Conservation (phyloP, 2,797 vertebrate species). For the Halcyon smyrnensis region DNA sequence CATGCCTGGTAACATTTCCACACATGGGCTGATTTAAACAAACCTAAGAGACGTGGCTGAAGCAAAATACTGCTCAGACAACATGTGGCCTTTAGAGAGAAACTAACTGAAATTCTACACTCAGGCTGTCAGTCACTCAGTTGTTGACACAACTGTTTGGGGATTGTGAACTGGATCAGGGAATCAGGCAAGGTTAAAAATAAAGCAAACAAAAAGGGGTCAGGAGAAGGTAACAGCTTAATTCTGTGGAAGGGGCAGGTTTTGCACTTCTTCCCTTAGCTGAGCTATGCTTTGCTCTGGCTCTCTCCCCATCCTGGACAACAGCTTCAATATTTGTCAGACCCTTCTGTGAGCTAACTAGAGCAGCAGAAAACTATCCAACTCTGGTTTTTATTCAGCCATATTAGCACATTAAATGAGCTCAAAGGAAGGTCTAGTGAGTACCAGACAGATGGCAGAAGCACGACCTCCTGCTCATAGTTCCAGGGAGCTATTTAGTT, state of each 20-base stretch:
- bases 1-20: not conserved
- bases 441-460: not conserved
- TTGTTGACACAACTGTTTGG: constrained; percentile 46
- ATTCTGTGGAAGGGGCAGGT: not conserved
- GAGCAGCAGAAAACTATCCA: not conserved
- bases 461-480: not conserved
- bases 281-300: not conserved
- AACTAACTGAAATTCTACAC: constrained; percentile 21
- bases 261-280: not conserved
- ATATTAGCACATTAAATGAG: not conserved
- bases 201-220: not conserved
- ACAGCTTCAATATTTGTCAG: not conserved
- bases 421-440: not conserved
- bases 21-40: not conserved
- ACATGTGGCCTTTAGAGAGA: not conserved
- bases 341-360: not conserved
- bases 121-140: not conserved
- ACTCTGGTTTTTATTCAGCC: not conserved
- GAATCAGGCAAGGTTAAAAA: constrained; percentile 50
- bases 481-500: not conserved
- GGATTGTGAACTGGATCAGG: constrained; percentile 22
- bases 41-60: not conserved
- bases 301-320: not conserved
- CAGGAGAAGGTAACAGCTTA: not conserved
- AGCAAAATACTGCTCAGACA: not conserved